Evolutionary conservation across 2,888 invertebrate species (phyloP).

Genomic region (Galerucella pusilla): DNA sequence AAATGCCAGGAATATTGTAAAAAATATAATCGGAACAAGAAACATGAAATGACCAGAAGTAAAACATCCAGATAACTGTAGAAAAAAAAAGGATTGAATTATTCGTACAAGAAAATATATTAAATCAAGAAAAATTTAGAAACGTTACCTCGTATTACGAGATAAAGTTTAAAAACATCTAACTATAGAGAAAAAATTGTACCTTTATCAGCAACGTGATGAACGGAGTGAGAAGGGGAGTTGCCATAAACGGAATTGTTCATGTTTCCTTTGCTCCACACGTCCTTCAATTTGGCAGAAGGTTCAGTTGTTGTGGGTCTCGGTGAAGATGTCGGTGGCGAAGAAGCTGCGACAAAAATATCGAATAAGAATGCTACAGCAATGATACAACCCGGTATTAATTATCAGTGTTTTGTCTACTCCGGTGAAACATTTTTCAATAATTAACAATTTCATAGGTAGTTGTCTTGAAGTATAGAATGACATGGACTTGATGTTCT

Average conservation of each 20-base stretch:
- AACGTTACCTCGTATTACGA: too few species aligned
- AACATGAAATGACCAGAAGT: too few species aligned
- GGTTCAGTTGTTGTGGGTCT: constrained; percentile 78
- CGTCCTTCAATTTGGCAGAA: constrained; percentile 62
- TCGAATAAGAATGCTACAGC: constrained; percentile 38
- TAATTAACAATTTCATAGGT: constrained; percentile 37
- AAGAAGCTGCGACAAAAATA: constrained; percentile 73
- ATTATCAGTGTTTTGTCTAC: neutral
- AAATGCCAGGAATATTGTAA: too few species aligned
- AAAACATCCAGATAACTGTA: too few species aligned
- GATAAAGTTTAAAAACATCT: neutral
- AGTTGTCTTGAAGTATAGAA: too few species aligned
- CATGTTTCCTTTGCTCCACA: constrained; percentile 66
- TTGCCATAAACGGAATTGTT: constrained; percentile 73
- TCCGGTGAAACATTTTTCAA: too few species aligned
- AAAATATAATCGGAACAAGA: too few species aligned
- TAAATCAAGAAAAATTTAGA: too few species aligned
- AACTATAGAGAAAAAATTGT: constrained; percentile 44
- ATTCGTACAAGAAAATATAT: too few species aligned
- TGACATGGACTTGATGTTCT: too few species aligned
- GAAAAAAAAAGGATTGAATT: too few species aligned
- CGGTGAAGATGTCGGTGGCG: constrained; percentile 84
- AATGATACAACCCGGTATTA: neutral
- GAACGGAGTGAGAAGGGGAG: constrained; percentile 73
- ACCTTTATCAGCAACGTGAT: constrained; percentile 71